A percentile compares a stretch with the other conserved stretches of the same genome.
Conservation (phyloP, 2,797 vertebrate genomes). For the Chelon auratus region DNA sequence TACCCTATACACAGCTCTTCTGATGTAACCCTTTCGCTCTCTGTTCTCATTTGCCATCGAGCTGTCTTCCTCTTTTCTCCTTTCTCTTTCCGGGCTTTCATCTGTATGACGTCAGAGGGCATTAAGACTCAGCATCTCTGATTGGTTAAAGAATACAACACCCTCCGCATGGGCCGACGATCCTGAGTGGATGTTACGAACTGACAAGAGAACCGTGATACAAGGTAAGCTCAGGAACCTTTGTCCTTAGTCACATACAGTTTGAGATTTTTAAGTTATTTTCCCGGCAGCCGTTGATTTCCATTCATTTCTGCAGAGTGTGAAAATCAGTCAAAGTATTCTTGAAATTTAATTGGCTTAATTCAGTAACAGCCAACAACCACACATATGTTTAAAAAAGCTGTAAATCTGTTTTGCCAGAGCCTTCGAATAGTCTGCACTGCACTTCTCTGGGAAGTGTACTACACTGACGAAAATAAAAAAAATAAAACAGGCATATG, state of each 20-base stretch:
- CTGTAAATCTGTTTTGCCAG: neutral
- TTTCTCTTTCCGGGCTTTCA: slow-evolving; percentile 37
- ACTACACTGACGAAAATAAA: too few species aligned
- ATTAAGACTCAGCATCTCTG: slow-evolving; percentile 35
- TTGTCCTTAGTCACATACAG: neutral
- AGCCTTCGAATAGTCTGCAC: neutral
- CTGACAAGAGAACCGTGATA: slow-evolving; percentile 32
- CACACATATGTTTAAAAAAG: neutral
- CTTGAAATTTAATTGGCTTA: neutral
- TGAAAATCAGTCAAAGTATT: neutral
- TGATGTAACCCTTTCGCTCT: slow-evolving; percentile 28
- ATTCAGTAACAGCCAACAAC: neutral
- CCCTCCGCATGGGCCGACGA: slow-evolving; percentile 48
- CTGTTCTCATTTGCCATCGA: slow-evolving; percentile 34
- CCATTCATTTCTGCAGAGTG: neutral
- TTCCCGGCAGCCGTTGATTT: neutral
- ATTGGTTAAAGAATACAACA: slow-evolving; percentile 67
- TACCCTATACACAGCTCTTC: slow-evolving; percentile 12
- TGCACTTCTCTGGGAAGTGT: too few species aligned
- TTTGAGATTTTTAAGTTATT: too few species aligned
- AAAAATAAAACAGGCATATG: neutral
- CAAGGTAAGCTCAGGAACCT: slow-evolving; percentile 13
- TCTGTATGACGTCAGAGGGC: slow-evolving; percentile 56
- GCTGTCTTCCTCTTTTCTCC: slow-evolving; percentile 24
- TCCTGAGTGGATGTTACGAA: slow-evolving; percentile 33